Evolutionary conservation across 2,797 vertebrate genomes (phyloP).

Genomic region (Chelidonichthys spinosus): DNA sequence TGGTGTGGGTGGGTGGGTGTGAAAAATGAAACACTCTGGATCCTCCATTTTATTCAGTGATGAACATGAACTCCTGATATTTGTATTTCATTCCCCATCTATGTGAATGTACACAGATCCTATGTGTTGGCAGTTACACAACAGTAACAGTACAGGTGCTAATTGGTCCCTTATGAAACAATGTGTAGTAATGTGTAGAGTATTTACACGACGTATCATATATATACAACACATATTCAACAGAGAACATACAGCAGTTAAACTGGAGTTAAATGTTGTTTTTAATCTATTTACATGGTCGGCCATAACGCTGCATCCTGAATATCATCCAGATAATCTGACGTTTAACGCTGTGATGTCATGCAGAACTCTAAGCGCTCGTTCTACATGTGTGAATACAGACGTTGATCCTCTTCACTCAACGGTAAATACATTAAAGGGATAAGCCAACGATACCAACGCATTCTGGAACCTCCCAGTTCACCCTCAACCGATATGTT

Average conservation of each 20-base stretch:
- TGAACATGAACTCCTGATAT: background rate
- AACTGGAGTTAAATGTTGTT: background rate
- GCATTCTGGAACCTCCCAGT: background rate
- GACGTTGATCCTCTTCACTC: background rate
- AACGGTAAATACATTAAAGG: slow-evolving; percentile 43
- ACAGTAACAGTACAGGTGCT: background rate
- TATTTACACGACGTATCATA: slow-evolving; percentile 31
- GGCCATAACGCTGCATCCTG: no score
- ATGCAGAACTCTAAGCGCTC: slow-evolving; percentile 34
- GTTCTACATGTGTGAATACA: slow-evolving; percentile 30
- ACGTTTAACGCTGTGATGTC: slow-evolving; percentile 13
- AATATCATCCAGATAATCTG: no score
- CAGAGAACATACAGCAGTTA: slow-evolving; percentile 1
- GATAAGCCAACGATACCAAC: background rate
- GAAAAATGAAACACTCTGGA: background rate
- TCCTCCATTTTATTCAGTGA: background rate
- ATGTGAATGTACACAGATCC: background rate
- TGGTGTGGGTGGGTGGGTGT: no score
- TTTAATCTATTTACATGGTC: slow-evolving; percentile 13
- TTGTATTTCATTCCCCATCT: no score
- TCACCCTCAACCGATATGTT: background rate
- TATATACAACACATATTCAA: background rate
- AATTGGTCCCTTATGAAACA: slow-evolving; percentile 36
- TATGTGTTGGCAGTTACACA: background rate
- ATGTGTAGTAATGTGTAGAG: slow-evolving; percentile 4